phyloP scores from a whole-genome alignment of 2,113 vertebrate species.

The Odontophorus gujanensis region DNA sequence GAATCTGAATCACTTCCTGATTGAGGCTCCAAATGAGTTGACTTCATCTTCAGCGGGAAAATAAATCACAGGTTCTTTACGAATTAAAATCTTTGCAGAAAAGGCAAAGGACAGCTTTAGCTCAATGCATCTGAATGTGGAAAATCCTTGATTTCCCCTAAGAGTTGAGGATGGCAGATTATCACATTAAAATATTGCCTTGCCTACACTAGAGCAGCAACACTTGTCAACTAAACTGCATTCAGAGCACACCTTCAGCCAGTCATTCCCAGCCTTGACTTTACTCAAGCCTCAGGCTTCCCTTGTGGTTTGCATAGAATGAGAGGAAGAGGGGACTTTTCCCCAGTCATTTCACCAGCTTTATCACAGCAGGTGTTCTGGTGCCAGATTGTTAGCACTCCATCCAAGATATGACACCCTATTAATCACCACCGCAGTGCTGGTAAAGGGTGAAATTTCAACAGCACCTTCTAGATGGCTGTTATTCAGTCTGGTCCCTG shows the following conservation, averaged over 20 bases:
- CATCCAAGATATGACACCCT: neutral
- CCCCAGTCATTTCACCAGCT: neutral
- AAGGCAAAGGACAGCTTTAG: neutral
- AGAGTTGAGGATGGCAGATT: neutral
- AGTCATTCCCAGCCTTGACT: neutral
- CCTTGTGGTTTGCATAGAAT: neutral
- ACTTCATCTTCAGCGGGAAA: slow-evolving; percentile 14
- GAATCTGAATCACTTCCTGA: slow-evolving; percentile 59
- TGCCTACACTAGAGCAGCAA: neutral
- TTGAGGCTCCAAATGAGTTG: slow-evolving; percentile 49
- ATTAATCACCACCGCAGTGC: neutral
- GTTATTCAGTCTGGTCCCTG: neutral
- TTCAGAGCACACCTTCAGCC: neutral
- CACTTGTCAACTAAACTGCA: neutral
- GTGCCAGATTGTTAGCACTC: accelerated
- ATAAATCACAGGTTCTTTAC: neutral
- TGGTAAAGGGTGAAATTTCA: neutral
- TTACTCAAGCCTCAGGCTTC: neutral
- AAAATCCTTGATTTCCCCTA: neutral
- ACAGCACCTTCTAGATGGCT: neutral
- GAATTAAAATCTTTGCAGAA: neutral
- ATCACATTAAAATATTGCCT: slow-evolving; percentile 7
- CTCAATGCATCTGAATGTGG: neutral
- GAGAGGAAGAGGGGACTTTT: neutral
- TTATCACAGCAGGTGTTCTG: neutral